Percentiles rank a stretch among this genome's conserved stretches.
Evolutionary conservation across 2,888 invertebrate species (phyloP).

Genomic region (Phortica magna): DNA sequence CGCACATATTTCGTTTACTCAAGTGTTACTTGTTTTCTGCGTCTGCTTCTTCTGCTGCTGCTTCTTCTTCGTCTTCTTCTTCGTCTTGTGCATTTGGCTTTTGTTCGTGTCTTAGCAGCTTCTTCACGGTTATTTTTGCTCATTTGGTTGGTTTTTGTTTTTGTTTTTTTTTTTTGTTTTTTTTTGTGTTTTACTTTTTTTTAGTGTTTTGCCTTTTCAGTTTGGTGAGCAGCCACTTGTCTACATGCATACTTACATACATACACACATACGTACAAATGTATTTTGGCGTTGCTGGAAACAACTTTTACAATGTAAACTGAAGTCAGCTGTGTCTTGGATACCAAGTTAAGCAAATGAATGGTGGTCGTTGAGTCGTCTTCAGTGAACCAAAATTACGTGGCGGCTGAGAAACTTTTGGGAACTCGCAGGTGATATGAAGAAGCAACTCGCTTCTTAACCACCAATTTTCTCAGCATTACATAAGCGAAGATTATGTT

Average conservation of each 20-base stretch:
- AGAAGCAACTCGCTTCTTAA: not conserved
- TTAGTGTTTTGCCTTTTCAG: constrained; percentile 15
- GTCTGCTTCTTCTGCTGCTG: not conserved
- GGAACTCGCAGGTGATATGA: not conserved
- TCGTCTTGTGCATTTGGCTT: not conserved
- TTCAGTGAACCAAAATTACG: too few species aligned
- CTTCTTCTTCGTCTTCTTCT: constrained; percentile 2
- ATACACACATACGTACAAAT: not conserved
- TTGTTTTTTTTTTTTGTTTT: constrained; percentile 40
- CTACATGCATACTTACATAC: not conserved
- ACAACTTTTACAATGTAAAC: constrained; percentile 24
- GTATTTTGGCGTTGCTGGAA: constrained; percentile 40
- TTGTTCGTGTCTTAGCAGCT: not conserved
- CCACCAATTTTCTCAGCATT: not conserved
- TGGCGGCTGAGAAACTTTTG: not conserved
- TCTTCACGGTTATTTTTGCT: not conserved
- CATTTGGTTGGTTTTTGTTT: not conserved
- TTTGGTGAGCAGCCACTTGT: too few species aligned
- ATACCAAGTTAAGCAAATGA: constrained; percentile 16
- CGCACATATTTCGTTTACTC: not conserved
- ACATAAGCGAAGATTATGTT: not conserved
- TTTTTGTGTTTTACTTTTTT: constrained; percentile 27
- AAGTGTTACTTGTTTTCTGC: not conserved
- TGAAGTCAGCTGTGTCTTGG: not conserved
- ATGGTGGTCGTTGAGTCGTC: not conserved